Evolutionary conservation across 2,113 vertebrate genomes (phyloP).

Genomic region (Isichthys henryi): DNA sequence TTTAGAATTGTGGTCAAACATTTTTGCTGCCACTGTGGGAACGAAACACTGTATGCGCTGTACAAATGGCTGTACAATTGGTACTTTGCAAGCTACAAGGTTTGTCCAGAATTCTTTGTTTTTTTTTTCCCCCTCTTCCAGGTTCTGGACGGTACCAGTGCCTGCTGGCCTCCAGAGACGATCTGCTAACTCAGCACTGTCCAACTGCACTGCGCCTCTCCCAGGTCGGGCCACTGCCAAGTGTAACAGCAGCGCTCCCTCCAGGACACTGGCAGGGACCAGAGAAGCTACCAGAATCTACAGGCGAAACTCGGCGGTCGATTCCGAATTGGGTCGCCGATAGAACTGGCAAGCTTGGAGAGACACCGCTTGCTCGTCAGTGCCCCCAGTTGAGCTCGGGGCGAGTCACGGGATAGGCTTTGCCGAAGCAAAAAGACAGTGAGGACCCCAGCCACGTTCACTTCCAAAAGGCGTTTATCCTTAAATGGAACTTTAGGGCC

Average conservation of each 20-base stretch:
- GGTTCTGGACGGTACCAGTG: background rate
- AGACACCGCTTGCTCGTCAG: background rate
- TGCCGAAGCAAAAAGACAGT: background rate
- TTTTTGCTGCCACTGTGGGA: background rate
- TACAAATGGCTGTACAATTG: background rate
- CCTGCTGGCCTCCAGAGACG: background rate
- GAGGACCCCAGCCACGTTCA: background rate
- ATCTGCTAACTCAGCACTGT: constrained; percentile 16
- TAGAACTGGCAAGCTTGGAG: background rate
- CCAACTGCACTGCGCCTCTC: background rate
- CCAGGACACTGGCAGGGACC: constrained; percentile 13
- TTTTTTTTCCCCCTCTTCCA: too few relatives aligned
- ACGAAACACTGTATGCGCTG: background rate
- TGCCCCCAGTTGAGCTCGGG: background rate
- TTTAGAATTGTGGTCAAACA: background rate
- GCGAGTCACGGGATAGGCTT: background rate
- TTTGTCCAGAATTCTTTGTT: background rate
- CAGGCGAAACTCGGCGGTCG: background rate
- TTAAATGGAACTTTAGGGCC: background rate
- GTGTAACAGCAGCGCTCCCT: constrained; percentile 12
- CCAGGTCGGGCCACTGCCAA: background rate
- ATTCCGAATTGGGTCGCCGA: background rate
- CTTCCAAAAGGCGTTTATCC: background rate
- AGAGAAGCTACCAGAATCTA: background rate
- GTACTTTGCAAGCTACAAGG: background rate